Conservation (phyloP, 2,797 vertebrate genomes). For the Anabas testudineus region DNA sequence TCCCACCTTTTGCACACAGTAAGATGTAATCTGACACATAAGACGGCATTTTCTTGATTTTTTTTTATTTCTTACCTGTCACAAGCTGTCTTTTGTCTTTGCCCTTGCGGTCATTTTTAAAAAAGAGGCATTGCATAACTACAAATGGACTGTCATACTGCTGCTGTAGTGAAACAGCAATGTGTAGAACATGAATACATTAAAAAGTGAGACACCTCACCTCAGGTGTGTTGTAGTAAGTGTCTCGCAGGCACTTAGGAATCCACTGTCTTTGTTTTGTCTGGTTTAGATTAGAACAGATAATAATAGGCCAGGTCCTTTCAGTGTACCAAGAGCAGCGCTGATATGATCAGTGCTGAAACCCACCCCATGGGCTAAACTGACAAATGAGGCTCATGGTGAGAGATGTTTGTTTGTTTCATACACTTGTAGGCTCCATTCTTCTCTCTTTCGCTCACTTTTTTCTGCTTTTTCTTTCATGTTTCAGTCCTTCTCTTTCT, state of each 20-base stretch:
- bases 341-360: slow-evolving; percentile 32
- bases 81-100: background rate
- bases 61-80: no score
- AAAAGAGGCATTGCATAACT: background rate
- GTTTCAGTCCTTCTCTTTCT: background rate
- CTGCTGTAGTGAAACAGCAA: background rate
- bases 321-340: background rate
- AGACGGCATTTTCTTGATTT: slow-evolving; percentile 4
- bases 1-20: background rate
- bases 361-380: slow-evolving; percentile 41
- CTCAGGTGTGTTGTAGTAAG: background rate
- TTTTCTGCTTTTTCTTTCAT: background rate
- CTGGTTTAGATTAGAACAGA: background rate
- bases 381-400: slow-evolving; percentile 9
- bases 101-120: background rate
- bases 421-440: slow-evolving; percentile 4
- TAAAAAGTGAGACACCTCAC: background rate
- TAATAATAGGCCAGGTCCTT: background rate
- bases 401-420: slow-evolving; percentile 17
- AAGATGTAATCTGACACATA: slow-evolving; percentile 14
- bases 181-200: background rate
- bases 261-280: background rate
- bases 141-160: background rate
- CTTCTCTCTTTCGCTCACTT: background rate
- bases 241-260: background rate